phyloP scores from a whole-genome alignment of 2,888 invertebrate genomes.

The Machimus atricapillus region DNA sequence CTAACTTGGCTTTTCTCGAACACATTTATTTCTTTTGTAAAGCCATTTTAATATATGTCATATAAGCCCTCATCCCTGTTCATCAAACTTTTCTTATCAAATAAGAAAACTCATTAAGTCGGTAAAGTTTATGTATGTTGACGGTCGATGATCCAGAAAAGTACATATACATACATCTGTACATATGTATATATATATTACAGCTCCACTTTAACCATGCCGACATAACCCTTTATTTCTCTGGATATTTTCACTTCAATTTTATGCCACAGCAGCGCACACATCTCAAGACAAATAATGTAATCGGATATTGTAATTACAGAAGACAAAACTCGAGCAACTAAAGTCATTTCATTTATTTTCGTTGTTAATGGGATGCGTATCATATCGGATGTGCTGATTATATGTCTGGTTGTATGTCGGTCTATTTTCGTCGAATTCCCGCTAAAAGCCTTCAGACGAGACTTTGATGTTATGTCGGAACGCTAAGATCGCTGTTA shows the following conservation, averaged over 20 bases:
- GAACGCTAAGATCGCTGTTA: neutral
- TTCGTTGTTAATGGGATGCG: neutral
- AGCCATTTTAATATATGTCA: neutral
- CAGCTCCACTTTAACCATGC: neutral
- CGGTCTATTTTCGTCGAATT: neutral
- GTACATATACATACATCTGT: neutral
- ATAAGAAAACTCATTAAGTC: conserved; percentile 15
- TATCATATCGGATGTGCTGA: neutral
- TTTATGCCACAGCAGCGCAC: neutral
- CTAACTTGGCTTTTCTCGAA: neutral
- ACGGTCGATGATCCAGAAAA: neutral
- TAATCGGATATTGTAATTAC: conserved; percentile 29
- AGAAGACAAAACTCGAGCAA: neutral
- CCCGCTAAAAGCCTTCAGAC: neutral
- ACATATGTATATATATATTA: neutral
- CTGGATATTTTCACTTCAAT: neutral
- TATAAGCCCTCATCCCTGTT: neutral
- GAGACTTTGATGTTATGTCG: neutral
- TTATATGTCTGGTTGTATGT: neutral
- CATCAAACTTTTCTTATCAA: conserved; percentile 12
- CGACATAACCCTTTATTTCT: neutral
- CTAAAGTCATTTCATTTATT: conserved; percentile 11
- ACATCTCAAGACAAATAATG: conserved; percentile 11
- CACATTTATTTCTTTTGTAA: neutral
- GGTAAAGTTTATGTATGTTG: neutral